Conservation (phyloP, 1,140 invertebrate species). For the Radopholus similis region DNA sequence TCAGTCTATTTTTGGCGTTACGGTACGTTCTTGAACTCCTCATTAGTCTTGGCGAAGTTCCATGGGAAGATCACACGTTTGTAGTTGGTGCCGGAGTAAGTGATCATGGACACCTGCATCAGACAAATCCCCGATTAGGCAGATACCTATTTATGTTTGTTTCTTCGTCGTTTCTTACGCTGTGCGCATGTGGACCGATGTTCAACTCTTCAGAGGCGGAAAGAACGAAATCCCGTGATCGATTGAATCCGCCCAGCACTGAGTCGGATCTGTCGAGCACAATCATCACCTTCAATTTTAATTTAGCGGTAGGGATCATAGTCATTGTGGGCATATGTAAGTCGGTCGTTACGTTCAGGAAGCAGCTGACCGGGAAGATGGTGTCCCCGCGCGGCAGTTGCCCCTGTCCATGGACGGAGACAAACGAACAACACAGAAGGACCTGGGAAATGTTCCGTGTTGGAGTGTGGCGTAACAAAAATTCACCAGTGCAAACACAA, state of each 20-base stretch:
- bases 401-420: background rate
- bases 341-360: too few relatives aligned
- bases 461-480: background rate
- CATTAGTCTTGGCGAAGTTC: slow-evolving; percentile 59
- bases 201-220: slow-evolving; percentile 57
- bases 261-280: slow-evolving; percentile 56
- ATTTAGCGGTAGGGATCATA: too few relatives aligned
- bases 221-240: slow-evolving; percentile 51
- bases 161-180: too few relatives aligned
- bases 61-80: slow-evolving; percentile 49
- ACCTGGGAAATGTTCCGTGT: background rate
- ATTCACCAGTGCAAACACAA: background rate
- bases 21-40: too few relatives aligned
- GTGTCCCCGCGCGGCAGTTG: slow-evolving; percentile 6
- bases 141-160: too few relatives aligned
- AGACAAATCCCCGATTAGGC: too few relatives aligned
- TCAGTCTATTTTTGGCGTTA: background rate
- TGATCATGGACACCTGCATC: slow-evolving; percentile 54
- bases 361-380: slow-evolving; percentile 54
- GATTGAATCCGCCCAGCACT: slow-evolving; percentile 50
- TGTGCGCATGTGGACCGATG: slow-evolving; percentile 51
- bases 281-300: too few relatives aligned
- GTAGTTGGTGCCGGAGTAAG: slow-evolving; percentile 53
- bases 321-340: too few relatives aligned
- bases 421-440: background rate